Base-by-base conservation (phyloP, 2,888 invertebrate genomes). In the Agonopterix heracliana region DNA sequence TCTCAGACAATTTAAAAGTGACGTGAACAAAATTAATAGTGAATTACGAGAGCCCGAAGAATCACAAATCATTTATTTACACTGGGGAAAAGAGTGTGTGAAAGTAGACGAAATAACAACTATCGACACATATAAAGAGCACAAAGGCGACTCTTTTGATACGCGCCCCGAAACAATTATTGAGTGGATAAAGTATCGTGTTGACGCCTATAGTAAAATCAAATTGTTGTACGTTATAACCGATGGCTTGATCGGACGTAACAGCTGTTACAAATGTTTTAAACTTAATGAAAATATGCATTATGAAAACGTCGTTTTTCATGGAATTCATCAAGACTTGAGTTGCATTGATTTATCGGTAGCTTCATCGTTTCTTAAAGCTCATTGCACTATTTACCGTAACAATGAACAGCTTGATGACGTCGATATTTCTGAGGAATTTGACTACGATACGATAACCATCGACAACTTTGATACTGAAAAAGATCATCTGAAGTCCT, bases 141-240 rank as follows among this genome's bases (percentile, higher is more conserved):
- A 7, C 7, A 0, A 11, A 9, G 34, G 47, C 43, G 34, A 11
- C 9, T 7, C 35, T n/a, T 10, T n/a, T 13, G 47, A 45, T 11
- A 65, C 64, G 40, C 3, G 11, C 1, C 64, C 64, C 0, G 47
- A 49, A 36, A 44, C 41, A 12, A 41, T 41, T 41, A 41, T 41
- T 12, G 12, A 12, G 9, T 41, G 51, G 51, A 51, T 63, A 11
- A 44, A 56, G 53, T 2, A 43, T 5, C 48, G 57, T 11, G 26
- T 46, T 40, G 36, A 50, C 45, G 45, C 57, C 34, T 52, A 55
- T 35, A 35, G 54, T 45, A 56, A 59, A 52, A 66, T 70, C 11
- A 60, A 62, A 26, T 56, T 69, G 41, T 34, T 71, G 13, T 69
- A 68, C 42, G 64, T 71, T 8, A 54, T 71, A 11, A 71, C 71